phyloP scores from a whole-genome alignment of 2,797 vertebrate species.

The Oreonectes daqikongensis region DNA sequence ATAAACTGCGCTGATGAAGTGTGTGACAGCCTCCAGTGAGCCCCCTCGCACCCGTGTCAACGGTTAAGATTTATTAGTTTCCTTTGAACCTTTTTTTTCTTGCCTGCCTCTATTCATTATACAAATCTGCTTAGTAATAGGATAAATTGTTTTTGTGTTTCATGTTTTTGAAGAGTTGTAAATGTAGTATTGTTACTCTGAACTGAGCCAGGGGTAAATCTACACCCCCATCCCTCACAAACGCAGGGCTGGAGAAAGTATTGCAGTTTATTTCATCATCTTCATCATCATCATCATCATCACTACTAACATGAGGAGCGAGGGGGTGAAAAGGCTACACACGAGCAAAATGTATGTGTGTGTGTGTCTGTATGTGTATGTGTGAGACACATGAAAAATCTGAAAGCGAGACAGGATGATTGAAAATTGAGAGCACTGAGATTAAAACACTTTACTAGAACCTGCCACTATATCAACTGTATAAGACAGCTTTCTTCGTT shows the following conservation, averaged over 20 bases:
- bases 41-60: conserved; percentile 12
- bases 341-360: conserved; percentile 64
- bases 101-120: conserved; percentile 63
- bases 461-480: conserved; percentile 5
- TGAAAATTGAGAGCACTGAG: conserved; percentile 38
- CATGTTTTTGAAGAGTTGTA: conserved; percentile 76
- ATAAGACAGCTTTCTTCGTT: background rate
- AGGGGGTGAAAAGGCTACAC: conserved; percentile 80
- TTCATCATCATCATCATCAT: conserved; percentile 77
- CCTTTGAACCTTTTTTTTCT: conserved; percentile 62
- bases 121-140: conserved; percentile 82
- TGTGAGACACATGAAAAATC: conserved; percentile 59
- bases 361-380: conserved; percentile 55
- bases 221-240: conserved; percentile 69
- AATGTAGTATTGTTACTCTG: conserved; percentile 80
- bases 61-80: conserved; percentile 62
- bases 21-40: conserved; percentile 22
- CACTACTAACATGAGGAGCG: conserved; percentile 78
- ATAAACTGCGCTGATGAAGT: background rate
- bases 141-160: conserved; percentile 68
- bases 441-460: conserved; percentile 9
- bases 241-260: conserved; percentile 77
- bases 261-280: conserved; percentile 77
- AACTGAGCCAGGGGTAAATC: conserved; percentile 82
- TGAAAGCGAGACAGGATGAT: conserved; percentile 38